Conservation (phyloP, 2,888 invertebrate species). For the Periphyllus acericola region DNA sequence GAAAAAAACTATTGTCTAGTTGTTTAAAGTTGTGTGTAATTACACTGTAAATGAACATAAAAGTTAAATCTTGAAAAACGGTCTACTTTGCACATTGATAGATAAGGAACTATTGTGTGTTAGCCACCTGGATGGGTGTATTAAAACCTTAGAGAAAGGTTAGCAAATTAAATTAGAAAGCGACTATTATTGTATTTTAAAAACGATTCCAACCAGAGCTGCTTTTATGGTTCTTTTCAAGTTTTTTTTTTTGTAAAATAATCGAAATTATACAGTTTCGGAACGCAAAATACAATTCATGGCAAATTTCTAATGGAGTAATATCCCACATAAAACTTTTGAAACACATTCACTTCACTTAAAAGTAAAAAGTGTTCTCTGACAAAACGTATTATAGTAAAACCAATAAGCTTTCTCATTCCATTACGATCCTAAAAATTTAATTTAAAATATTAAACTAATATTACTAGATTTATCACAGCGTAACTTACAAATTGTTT, state of each 20-base stretch:
- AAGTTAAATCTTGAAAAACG: neutral
- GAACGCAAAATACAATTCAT: neutral
- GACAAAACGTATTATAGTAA: neutral
- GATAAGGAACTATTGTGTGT: neutral
- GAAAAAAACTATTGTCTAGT: neutral
- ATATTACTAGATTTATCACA: neutral
- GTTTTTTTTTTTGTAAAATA: neutral
- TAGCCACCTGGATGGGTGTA: neutral
- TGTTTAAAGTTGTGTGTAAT: neutral
- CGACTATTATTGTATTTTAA: neutral
- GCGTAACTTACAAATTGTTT: neutral
- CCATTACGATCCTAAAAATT: neutral
- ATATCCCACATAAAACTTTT: neutral
- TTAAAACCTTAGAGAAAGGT: neutral
- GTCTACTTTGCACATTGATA: neutral
- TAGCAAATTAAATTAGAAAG: neutral
- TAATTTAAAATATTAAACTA: neutral
- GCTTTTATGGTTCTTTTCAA: neutral
- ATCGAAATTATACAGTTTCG: neutral
- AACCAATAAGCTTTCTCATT: neutral
- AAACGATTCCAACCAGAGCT: neutral
- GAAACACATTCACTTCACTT: neutral
- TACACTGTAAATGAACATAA: too few species aligned
- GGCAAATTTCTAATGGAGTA: neutral
- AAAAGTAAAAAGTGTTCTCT: neutral